Evolutionary conservation across 2,888 invertebrate species (phyloP).

Genomic region (Rhabditoides inermis): DNA sequence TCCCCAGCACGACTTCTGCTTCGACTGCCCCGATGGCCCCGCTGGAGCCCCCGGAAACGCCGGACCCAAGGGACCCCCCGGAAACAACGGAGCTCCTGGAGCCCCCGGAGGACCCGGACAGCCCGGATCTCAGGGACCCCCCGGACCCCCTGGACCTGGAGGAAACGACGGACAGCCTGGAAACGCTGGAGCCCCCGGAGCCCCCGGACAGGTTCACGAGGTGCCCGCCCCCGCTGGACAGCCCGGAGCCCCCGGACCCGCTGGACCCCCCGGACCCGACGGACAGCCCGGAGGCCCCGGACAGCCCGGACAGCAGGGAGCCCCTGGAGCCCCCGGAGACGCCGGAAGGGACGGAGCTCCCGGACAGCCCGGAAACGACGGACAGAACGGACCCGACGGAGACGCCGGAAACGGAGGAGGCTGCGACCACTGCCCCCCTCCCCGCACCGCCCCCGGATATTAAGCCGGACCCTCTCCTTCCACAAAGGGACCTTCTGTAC

Average conservation of each 20-base stretch:
- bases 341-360: slow-evolving; percentile 20
- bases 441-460: slow-evolving; percentile 17
- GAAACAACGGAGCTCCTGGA: slow-evolving; percentile 37
- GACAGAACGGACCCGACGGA: slow-evolving; percentile 35
- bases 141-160: slow-evolving; percentile 34
- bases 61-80: slow-evolving; percentile 35
- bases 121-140: slow-evolving; percentile 19
- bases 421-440: slow-evolving; percentile 16
- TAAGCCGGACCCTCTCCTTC: too few species aligned
- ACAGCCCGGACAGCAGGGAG: slow-evolving; percentile 31
- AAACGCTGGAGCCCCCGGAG: slow-evolving; percentile 33
- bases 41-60: slow-evolving; percentile 36
- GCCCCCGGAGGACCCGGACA: slow-evolving; percentile 7
- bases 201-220: slow-evolving; percentile 30
- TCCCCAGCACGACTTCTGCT: slow-evolving; percentile 32
- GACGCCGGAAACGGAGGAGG: slow-evolving; percentile 21
- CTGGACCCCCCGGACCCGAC: slow-evolving; percentile 29
- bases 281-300: slow-evolving; percentile 37
- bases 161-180: slow-evolving; percentile 35
- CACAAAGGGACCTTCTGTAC: too few species aligned
- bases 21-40: slow-evolving; percentile 40
- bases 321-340: slow-evolving; percentile 33
- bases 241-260: slow-evolving; percentile 29
- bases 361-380: slow-evolving; percentile 15
- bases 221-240: slow-evolving; percentile 33